Evolutionary conservation across 2,113 vertebrate genomes (phyloP).

Genomic region (Arizona elegans): DNA sequence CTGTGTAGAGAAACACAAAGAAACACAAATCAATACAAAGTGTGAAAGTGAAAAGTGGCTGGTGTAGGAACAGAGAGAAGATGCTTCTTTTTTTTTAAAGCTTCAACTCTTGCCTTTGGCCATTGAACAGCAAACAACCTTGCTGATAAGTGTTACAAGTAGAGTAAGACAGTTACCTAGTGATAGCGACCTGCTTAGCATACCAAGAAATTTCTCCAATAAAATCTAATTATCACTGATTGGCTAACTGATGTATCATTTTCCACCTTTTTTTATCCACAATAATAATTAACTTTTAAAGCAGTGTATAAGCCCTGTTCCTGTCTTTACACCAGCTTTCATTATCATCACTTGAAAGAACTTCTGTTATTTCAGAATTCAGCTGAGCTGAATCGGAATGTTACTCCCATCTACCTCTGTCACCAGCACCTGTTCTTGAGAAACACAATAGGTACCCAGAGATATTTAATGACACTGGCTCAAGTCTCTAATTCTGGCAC

Average conservation of each 20-base stretch:
- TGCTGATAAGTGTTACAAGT: background rate
- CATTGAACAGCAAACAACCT: slow-evolving; percentile 12
- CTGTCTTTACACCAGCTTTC: slow-evolving; percentile 40
- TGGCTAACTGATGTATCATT: slow-evolving; percentile 35
- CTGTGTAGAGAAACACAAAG: background rate
- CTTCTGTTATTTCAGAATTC: slow-evolving; percentile 37
- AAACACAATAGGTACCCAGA: slow-evolving; percentile 39
- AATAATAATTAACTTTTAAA: slow-evolving; percentile 51
- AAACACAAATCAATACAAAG: background rate
- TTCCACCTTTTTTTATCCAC: slow-evolving; percentile 35
- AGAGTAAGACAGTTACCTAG: background rate
- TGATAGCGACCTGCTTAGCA: slow-evolving; percentile 5
- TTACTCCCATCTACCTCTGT: slow-evolving; percentile 35
- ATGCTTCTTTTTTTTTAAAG: slow-evolving; percentile 1
- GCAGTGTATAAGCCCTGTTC: slow-evolving; percentile 39
- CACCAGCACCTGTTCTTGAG: slow-evolving; percentile 42
- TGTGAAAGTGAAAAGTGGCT: background rate
- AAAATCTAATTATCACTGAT: slow-evolving; percentile 41
- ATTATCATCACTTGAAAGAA: slow-evolving; percentile 45
- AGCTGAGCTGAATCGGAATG: slow-evolving; percentile 51
- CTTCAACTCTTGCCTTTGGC: background rate
- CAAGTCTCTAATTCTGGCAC: slow-evolving; percentile 30
- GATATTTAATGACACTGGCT: slow-evolving; percentile 28
- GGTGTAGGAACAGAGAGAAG: background rate
- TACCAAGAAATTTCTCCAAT: slow-evolving; percentile 15